These are phyloP conservation scores for Lepus europaeus DNA, from an alignment of 2,113 vertebrate species.

Conservation along the genomic window DNA sequence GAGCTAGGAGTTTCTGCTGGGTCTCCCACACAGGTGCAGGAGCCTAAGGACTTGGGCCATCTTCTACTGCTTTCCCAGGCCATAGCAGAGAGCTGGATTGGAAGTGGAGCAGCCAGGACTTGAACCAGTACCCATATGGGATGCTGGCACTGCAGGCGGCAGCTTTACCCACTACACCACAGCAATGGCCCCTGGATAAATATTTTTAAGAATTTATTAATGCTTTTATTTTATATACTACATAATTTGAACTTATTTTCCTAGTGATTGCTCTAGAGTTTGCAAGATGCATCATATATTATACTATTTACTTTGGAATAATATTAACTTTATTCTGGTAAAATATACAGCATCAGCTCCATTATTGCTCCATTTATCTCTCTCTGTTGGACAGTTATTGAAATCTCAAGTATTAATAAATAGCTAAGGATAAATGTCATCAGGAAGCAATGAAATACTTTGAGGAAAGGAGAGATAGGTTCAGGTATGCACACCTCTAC, in stretches of 20 bases:
- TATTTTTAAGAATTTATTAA: background rate
- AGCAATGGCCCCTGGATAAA: too few species aligned
- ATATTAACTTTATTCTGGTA: background rate
- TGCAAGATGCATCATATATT: background rate
- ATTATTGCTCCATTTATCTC: background rate
- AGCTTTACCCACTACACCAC: too few species aligned
- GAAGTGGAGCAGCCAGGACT: too few species aligned
- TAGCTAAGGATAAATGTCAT: background rate
- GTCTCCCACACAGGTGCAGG: too few species aligned
- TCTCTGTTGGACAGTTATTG: background rate
- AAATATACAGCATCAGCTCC: background rate
- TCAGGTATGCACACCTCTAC: background rate
- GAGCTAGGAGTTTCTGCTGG: too few species aligned
- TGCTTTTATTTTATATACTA: background rate
- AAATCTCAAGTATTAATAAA: background rate
- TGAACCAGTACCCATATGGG: too few species aligned
- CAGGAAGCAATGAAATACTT: background rate
- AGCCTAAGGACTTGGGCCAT: too few species aligned
- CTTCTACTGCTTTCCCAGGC: too few species aligned
- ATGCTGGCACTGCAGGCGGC: too few species aligned
- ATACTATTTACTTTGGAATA: background rate
- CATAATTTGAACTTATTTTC: slow-evolving; percentile 5
- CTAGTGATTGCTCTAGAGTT: background rate
- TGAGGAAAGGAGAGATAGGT: background rate
- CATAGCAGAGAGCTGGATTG: too few species aligned